A percentile compares a stretch with the other conserved stretches of the same genome.
Conservation (phyloP, 1,140 invertebrate species). For the Apis dorsata region DNA sequence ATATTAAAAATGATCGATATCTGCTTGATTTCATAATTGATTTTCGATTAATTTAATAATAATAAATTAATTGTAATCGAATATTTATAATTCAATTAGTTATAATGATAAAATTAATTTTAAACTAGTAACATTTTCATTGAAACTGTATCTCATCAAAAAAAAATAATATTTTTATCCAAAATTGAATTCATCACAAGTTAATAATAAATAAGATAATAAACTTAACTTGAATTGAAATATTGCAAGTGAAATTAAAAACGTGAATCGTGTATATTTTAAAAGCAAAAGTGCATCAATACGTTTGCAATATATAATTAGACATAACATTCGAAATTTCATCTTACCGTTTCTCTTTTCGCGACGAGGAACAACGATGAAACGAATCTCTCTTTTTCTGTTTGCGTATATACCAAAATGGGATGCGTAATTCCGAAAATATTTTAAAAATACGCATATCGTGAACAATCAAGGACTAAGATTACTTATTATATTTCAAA, state of each 20-base stretch:
- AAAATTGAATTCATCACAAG: neutral
- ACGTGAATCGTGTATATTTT: neutral
- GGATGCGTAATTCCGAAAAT: slow-evolving; percentile 13
- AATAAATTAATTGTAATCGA: no score
- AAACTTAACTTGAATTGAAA: neutral
- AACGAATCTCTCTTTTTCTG: slow-evolving; percentile 19
- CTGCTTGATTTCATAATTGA: no score
- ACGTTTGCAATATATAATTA: neutral
- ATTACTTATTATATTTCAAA: neutral
- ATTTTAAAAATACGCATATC: slow-evolving; percentile 45
- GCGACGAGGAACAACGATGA: neutral
- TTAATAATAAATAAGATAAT: neutral
- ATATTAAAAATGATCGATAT: neutral
- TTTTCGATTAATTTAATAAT: no score
- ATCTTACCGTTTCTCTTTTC: slow-evolving; percentile 34
- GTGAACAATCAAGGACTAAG: slow-evolving; percentile 8
- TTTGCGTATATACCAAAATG: slow-evolving; percentile 32
- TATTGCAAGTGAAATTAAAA: neutral
- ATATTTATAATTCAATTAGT: no score
- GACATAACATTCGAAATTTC: neutral
- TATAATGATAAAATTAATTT: no score
- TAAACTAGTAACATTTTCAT: no score
- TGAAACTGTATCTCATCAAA: no score
- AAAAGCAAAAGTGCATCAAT: neutral
- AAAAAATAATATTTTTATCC: neutral